phyloP scores from a whole-genome alignment of 2,888 invertebrate species.

The Eretmocerus hayati region DNA sequence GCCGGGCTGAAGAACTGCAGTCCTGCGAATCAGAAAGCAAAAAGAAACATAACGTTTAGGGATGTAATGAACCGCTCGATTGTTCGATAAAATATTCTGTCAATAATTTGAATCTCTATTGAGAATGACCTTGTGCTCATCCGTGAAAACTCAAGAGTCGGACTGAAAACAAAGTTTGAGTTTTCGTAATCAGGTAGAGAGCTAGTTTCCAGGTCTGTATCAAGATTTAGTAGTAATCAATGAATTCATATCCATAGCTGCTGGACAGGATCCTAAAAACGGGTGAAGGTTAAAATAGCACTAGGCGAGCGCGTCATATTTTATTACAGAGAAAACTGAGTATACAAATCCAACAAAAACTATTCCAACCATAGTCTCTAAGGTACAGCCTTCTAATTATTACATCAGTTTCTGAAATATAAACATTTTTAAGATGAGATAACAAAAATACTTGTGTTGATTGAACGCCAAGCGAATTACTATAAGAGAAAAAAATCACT shows the following conservation, averaged over 20 bases:
- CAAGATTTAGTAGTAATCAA: background rate
- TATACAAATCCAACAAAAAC: too few species aligned
- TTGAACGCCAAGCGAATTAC: too few species aligned
- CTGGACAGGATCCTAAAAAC: constrained; percentile 23
- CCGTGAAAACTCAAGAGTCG: constrained; percentile 30
- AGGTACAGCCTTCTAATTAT: too few species aligned
- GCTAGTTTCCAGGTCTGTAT: background rate
- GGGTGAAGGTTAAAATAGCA: constrained; percentile 21
- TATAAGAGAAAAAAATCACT: too few species aligned
- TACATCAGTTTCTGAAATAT: too few species aligned
- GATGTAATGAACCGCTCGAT: background rate
- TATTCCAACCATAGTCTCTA: too few species aligned
- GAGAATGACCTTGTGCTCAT: constrained; percentile 45
- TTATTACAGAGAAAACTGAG: too few species aligned
- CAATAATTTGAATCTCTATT: constrained; percentile 24
- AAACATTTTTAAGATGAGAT: too few species aligned
- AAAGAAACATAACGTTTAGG: constrained; percentile 8
- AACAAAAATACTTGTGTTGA: too few species aligned
- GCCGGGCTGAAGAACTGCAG: constrained; percentile 82
- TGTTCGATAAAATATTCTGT: background rate
- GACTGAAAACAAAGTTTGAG: constrained; percentile 25
- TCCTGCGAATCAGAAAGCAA: constrained; percentile 53
- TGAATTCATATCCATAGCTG: background rate
- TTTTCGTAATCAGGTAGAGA: constrained; percentile 8
- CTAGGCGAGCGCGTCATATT: background rate